Base-by-base conservation (phyloP, 1,140 invertebrate genomes). In the Maconellicoccus hirsutus region DNA sequence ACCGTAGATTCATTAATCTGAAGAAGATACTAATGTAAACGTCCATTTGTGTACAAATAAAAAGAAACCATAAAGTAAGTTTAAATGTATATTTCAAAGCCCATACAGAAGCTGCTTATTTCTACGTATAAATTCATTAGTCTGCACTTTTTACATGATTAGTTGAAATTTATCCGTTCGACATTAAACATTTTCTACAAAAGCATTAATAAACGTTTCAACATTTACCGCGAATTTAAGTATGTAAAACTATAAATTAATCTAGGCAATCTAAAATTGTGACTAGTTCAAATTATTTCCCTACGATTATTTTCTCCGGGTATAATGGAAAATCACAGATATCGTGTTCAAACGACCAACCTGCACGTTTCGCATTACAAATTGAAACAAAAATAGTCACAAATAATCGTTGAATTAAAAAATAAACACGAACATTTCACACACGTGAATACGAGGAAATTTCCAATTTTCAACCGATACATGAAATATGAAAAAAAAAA, bases 261-360 rank as follows among this genome's bases (percentile, higher is more conserved):
- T 52, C 42, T 52, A 52, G 42, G 42, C 42, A 19, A 52, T 52
- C 42, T 66, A 25, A 66, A n/a, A 59, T 19, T 25, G 61, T 66
- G 61, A 66, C 61, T 66, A 66, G 61, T 66, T 66, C 25, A 12
- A 16, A 22, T 23, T 66, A 4, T 66, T 22, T 25, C 25, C 25
- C 25, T 66, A 23, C 10, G 16, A 16, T 23, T 23, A 66, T 66
- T 25, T 66, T 23, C 8, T 10, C 61, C 10, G 61, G 1, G 21
- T 8, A 66, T 25, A 66, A 66, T 26, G 61, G 19, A 66, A 66
- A 66, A 66, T 66, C 61, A 66, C 61, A 66, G 61, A 66, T 25
- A 66, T 66, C 61, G 25, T 66, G 25, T 66, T 22, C 61, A 66
- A 23, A 66, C 61, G 61, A 66, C 22, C 25, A 25, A 33, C 29